A percentile compares a stretch with the other conserved stretches of the same genome.
Conservation (phyloP, 2,113 vertebrate species). For the Prolemur simus region DNA sequence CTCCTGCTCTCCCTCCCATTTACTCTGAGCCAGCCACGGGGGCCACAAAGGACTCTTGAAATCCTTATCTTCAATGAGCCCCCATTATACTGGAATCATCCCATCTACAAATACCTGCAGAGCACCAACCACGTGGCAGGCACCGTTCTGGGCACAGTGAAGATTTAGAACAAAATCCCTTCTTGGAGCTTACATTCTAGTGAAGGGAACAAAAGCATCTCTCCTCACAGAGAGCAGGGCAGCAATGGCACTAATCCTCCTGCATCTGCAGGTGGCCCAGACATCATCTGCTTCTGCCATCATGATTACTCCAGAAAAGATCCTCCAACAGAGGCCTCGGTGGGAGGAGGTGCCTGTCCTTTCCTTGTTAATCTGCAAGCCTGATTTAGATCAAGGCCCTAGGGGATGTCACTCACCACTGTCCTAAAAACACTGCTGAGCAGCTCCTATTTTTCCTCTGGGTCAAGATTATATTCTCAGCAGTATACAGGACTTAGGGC, state of each 20-base stretch:
- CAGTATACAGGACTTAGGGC: rapidly evolving
- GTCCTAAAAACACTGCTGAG: background rate
- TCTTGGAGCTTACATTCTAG: no score
- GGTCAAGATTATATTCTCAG: background rate
- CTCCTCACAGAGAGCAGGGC: background rate
- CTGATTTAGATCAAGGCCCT: background rate
- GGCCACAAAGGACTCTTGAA: background rate
- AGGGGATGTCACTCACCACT: background rate
- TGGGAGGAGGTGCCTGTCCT: background rate
- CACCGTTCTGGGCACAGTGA: no score
- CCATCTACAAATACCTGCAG: background rate
- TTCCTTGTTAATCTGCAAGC: background rate
- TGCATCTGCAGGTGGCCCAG: background rate
- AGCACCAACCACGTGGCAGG: rapidly evolving
- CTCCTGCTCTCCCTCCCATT: background rate
- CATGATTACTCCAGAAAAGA: background rate
- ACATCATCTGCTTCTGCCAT: background rate
- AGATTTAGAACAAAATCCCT: background rate
- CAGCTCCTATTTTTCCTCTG: background rate
- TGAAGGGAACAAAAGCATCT: no score
- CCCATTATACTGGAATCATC: background rate
- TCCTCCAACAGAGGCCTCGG: background rate
- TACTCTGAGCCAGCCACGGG: rapidly evolving
- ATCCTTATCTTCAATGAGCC: rapidly evolving
- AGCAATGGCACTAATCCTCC: background rate